These are phyloP conservation scores for Leptoteleia sp. DNA, from an alignment of 1,140 invertebrate species.

Conservation along the genomic window DNA sequence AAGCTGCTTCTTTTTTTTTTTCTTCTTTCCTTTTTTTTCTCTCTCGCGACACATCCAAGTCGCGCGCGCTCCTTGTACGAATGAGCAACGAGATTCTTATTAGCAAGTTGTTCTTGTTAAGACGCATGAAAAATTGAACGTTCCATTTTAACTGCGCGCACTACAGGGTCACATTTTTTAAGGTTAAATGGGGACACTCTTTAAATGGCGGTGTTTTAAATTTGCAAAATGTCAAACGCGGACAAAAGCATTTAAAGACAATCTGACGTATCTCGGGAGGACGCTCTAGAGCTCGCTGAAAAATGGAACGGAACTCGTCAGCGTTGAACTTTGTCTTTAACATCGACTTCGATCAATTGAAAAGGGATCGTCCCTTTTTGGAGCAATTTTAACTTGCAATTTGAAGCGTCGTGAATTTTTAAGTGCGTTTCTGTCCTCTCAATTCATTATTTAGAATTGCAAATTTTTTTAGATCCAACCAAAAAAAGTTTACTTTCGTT, in stretches of 20 bases:
- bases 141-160: conserved; percentile 11
- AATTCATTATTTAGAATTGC: too few relatives aligned
- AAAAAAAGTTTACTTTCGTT: too few relatives aligned
- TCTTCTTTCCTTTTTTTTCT: too few relatives aligned
- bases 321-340: conserved; percentile 30
- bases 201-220: conserved; percentile 31
- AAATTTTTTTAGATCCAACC: too few relatives aligned
- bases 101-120: conserved; percentile 54
- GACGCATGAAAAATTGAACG: conserved; percentile 40
- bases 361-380: background rate
- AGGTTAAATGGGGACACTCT: conserved; percentile 31
- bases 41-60: conserved; percentile 19
- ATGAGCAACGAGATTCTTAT: conserved; percentile 64
- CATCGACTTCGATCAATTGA: conserved; percentile 30
- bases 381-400: background rate
- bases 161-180: conserved; percentile 22
- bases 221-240: conserved; percentile 40
- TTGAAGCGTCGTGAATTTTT: background rate
- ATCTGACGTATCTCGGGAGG: conserved; percentile 6
- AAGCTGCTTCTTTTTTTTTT: conserved; percentile 47
- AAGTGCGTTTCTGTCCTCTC: background rate
- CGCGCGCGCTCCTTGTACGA: conserved; percentile 19
- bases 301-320: conserved; percentile 16
- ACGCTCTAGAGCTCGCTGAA: background rate
- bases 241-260: conserved; percentile 40